Conservation (phyloP, 2,888 invertebrate species). For the Chalcosyrphus nemorum region DNA sequence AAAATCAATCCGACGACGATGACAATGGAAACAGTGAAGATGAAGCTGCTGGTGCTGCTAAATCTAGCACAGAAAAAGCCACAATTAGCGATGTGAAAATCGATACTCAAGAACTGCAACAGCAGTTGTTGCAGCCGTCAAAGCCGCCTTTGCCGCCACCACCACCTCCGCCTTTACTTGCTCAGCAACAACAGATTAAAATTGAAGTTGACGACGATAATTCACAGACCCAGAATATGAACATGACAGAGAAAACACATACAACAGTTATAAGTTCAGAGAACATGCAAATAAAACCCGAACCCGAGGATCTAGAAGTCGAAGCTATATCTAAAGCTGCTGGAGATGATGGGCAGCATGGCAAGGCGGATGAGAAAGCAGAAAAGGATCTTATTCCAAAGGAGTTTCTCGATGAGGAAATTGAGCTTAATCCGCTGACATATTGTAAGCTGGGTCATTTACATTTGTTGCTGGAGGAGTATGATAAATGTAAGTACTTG, state of each 20-base stretch:
- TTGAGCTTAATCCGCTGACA: conserved; percentile 93
- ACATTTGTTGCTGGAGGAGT: conserved; percentile 95
- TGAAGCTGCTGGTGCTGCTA: conserved; percentile 71
- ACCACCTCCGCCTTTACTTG: conserved; percentile 33
- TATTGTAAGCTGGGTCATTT: conserved; percentile 98
- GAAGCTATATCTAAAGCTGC: conserved; percentile 64
- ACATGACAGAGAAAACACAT: conserved; percentile 36
- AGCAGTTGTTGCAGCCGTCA: conserved; percentile 45
- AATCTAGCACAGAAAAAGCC: conserved; percentile 78
- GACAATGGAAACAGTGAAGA: conserved; percentile 78
- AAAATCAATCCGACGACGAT: conserved; percentile 75
- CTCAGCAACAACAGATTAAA: conserved; percentile 65
- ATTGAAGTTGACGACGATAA: conserved; percentile 68
- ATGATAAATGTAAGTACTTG: conserved; percentile 90
- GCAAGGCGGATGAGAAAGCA: conserved; percentile 78
- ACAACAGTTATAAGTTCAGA: conserved; percentile 30
- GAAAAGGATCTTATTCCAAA: conserved; percentile 77
- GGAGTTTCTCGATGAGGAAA: conserved; percentile 83
- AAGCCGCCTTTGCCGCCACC: conserved; percentile 36
- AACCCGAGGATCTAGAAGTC: conserved; percentile 75
- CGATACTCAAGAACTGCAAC: conserved; percentile 49
- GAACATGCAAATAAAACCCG: conserved; percentile 68
- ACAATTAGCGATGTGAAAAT: conserved; percentile 69
- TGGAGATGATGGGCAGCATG: conserved; percentile 74
- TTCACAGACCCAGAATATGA: conserved; percentile 33